Conservation (phyloP, 2,888 invertebrate genomes). For the Crepidodera aurea region DNA sequence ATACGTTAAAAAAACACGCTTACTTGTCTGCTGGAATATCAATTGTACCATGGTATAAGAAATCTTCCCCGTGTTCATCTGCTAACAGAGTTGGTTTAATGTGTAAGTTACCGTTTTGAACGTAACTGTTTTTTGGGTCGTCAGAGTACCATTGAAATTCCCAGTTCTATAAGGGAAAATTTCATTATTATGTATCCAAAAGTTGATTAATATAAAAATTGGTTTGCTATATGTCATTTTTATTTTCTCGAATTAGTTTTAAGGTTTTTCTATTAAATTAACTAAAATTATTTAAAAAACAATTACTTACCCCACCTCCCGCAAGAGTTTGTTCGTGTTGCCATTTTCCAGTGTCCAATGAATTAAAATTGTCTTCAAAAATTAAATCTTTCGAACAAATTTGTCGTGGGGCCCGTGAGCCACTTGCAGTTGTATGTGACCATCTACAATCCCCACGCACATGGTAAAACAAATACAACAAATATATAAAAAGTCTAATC, state of each 20-base stretch:
- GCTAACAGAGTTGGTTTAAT: constrained; percentile 70
- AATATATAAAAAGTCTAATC: background rate
- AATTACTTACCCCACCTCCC: constrained; percentile 68
- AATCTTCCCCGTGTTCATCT: constrained; percentile 41
- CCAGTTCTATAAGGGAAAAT: constrained; percentile 75
- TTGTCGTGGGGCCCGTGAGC: constrained; percentile 28
- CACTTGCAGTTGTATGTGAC: constrained; percentile 33
- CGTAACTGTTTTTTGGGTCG: constrained; percentile 72
- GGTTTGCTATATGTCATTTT: too few relatives aligned
- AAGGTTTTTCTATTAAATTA: too few relatives aligned
- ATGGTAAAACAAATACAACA: background rate
- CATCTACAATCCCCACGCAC: constrained; percentile 2
- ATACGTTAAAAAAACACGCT: too few relatives aligned
- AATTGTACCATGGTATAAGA: constrained; percentile 2
- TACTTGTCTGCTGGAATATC: constrained; percentile 1
- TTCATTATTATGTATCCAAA: too few relatives aligned
- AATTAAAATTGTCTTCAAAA: constrained; percentile 70
- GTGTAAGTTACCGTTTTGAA: constrained; percentile 66
- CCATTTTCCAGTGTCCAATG: constrained; percentile 69
- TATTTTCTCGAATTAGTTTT: too few relatives aligned
- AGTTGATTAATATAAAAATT: too few relatives aligned
- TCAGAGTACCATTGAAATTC: constrained; percentile 76
- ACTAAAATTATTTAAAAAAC: too few relatives aligned
- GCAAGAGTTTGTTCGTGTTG: constrained; percentile 70
- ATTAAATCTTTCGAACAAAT: constrained; percentile 67